These are phyloP conservation scores for Pseudomyrmex gracilis DNA, from an alignment of 1,140 invertebrate genomes.

Conservation along the genomic window DNA sequence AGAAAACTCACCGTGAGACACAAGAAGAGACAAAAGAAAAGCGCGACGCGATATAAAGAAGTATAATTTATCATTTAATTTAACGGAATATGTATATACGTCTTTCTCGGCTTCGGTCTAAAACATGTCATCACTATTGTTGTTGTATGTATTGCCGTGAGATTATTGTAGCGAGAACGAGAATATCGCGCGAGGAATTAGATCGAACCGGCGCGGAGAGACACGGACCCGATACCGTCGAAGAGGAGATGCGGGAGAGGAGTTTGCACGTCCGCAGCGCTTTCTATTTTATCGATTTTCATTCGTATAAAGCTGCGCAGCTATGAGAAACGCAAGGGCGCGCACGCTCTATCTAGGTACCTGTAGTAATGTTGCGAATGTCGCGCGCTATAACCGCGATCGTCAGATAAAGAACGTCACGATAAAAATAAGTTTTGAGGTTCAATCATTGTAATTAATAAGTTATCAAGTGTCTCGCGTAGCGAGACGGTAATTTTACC, in stretches of 20 bases:
- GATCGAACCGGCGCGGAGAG: not conserved
- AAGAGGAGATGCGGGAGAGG: not conserved
- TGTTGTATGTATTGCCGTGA: not conserved
- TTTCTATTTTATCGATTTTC: constrained; percentile 67
- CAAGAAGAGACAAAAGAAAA: not conserved
- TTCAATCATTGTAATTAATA: constrained; percentile 43
- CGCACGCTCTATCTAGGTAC: not conserved
- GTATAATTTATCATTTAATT: constrained; percentile 35
- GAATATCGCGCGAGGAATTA: constrained; percentile 22
- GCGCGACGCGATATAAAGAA: constrained; percentile 5
- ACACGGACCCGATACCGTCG: constrained; percentile 28
- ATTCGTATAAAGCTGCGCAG: constrained; percentile 47
- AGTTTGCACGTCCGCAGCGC: constrained; percentile 31
- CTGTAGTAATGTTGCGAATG: not conserved
- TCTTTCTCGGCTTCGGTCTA: not conserved
- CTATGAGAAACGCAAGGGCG: not conserved
- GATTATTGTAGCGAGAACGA: constrained; percentile 27
- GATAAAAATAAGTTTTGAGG: not conserved
- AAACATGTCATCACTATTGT: constrained; percentile 20
- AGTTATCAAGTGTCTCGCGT: constrained; percentile 40
- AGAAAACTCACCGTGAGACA: constrained; percentile 10
- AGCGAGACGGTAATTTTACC: constrained; percentile 40
- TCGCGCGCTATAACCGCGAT: not conserved
- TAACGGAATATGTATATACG: not conserved
- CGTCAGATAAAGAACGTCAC: not conserved